Evolutionary conservation across 2,113 vertebrate species (phyloP), one percentile per base, ranked within the genome.

Genomic region (Lamprologus speciosus): DNA sequence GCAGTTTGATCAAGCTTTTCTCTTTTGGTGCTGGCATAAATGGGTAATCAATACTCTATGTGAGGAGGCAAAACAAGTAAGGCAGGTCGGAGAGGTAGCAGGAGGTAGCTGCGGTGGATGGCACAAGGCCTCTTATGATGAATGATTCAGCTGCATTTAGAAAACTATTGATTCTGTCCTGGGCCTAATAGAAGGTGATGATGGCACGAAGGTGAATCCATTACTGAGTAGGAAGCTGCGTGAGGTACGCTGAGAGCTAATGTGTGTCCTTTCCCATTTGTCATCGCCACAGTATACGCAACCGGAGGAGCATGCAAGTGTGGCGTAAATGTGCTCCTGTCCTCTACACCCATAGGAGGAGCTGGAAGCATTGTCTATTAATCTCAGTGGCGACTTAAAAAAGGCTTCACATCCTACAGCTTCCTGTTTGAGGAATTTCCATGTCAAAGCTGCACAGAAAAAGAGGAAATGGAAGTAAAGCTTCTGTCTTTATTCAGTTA

Each of bases 161-260:
- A 96, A 96, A 95, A 95, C 93, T 96, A 96, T 96, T 65, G 95
- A 96, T 96, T 96, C 93, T 90, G 91, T 94, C 93, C 88, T 80
- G 63, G 84, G 91, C 91, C 91, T 96, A 95, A 96, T 95, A 95
- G 92, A 95, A 95, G 95, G 87, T 89, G 94, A 96, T 96, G 96
- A 96, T 95, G 94, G 94, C 89, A 92, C 68, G 54, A 90, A 95
- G 95, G 95, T 94, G 94, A 96, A 96, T 95, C 95, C 95, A 96
- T 97, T 97, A 96, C 89, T 42, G 87, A 65, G 88, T 83, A 82
- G 90, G 91, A 93, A 94, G 92, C 93, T 86, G 93, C 57, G 91
- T 92, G 91, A 91, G 88, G 89, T 92, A 93, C 79, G 80, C 73
- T 92, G 92, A 85, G 89, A 91, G 93, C 90, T 95, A 95, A 94